Conservation (phyloP, 2,888 invertebrate genomes). For the Pachliopta kotzebuea region DNA sequence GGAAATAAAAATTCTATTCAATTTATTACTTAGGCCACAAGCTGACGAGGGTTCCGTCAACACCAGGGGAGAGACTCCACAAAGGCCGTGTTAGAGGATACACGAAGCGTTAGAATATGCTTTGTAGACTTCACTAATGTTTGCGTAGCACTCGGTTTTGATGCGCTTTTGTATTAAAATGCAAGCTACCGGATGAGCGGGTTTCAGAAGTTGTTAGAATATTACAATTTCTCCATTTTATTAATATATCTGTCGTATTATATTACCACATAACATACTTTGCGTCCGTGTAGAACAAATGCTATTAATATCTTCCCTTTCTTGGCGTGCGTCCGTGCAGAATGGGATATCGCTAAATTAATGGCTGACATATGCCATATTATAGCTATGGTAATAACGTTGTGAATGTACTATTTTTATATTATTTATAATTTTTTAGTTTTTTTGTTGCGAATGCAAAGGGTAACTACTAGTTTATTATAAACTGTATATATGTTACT, state of each 20-base stretch:
- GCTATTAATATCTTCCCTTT: too few species aligned
- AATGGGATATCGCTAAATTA: too few species aligned
- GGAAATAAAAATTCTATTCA: background rate
- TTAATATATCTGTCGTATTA: background rate
- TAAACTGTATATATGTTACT: too few species aligned
- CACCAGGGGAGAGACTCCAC: constrained; percentile 51
- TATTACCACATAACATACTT: background rate
- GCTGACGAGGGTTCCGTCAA: constrained; percentile 47
- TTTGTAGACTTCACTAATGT: constrained; percentile 51
- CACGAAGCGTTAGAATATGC: constrained; percentile 53
- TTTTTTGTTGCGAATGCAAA: too few species aligned
- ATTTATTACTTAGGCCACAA: constrained; percentile 26
- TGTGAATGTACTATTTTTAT: too few species aligned
- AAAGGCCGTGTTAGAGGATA: constrained; percentile 54
- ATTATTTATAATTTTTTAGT: too few species aligned
- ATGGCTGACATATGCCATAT: too few species aligned
- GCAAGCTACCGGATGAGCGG: constrained; percentile 14
- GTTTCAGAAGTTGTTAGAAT: background rate
- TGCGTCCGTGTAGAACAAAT: too few species aligned
- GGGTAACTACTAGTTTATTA: too few species aligned
- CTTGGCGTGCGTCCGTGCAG: too few species aligned
- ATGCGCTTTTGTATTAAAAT: constrained; percentile 36
- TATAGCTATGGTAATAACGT: too few species aligned
- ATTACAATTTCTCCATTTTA: too few species aligned
- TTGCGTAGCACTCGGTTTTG: constrained; percentile 46